A percentile compares a stretch with the other conserved stretches of the same genome.
These are phyloP conservation scores for Beaufortia kweichowensis DNA, from an alignment of 2,113 vertebrate genomes.

Conservation along the genomic window DNA sequence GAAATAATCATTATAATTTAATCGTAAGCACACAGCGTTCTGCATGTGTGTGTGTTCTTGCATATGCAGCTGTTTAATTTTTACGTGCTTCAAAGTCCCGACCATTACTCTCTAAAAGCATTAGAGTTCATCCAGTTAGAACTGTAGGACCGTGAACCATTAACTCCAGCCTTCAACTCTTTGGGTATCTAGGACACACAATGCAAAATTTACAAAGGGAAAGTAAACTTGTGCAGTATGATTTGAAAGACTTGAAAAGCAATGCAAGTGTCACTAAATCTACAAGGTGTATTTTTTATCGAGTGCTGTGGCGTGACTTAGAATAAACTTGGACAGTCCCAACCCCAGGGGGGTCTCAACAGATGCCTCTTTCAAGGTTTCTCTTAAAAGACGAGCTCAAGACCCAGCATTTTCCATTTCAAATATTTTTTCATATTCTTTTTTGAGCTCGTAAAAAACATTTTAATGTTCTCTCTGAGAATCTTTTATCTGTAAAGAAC, in stretches of 20 bases:
- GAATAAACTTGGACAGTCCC: slow-evolving; percentile 40
- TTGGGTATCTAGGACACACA: not conserved
- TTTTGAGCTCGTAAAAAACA: not conserved
- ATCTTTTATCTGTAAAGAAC: not conserved
- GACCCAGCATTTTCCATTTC: slow-evolving; percentile 62
- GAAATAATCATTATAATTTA: slow-evolving; percentile 32
- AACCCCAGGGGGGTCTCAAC: slow-evolving; percentile 47
- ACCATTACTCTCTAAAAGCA: not conserved
- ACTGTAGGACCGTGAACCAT: not conserved
- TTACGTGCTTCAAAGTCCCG: not conserved
- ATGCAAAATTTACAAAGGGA: not conserved
- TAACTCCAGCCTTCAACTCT: not conserved
- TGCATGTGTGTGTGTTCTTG: not conserved
- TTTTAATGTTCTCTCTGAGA: slow-evolving; percentile 3
- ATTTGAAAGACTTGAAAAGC: not conserved
- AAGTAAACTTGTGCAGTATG: slow-evolving; percentile 2
- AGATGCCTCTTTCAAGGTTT: slow-evolving; percentile 55
- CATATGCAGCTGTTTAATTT: slow-evolving; percentile 32
- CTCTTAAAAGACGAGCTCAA: slow-evolving; percentile 48
- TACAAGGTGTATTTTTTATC: slow-evolving; percentile 3
- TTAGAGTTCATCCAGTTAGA: not conserved
- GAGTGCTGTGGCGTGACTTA: slow-evolving; percentile 9
- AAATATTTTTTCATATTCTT: slow-evolving; percentile 40
- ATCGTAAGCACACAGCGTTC: slow-evolving; percentile 23
- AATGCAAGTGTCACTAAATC: not conserved